Evolutionary conservation across 2,113 vertebrate species (phyloP).

Genomic region (Bucco capensis): DNA sequence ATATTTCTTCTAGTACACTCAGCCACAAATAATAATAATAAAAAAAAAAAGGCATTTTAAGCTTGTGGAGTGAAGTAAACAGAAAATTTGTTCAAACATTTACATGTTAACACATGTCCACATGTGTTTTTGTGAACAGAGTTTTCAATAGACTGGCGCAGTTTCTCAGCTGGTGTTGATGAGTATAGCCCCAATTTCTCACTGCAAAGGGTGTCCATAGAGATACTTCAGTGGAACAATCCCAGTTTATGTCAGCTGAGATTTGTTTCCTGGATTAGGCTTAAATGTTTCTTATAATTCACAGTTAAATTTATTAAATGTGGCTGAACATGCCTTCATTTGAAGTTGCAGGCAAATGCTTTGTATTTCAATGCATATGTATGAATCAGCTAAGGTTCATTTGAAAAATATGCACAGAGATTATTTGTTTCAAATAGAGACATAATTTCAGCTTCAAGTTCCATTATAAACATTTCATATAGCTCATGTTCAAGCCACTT

Average conservation of each 20-base stretch:
- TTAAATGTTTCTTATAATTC: not conserved
- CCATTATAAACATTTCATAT: not conserved
- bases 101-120: not conserved
- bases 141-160: not conserved
- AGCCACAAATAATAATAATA: not conserved
- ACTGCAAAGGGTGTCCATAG: not conserved
- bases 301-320: not conserved
- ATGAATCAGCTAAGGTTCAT: not conserved
- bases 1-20: not conserved
- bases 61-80: not conserved
- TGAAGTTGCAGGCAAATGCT: not conserved
- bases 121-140: not conserved
- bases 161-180: not conserved
- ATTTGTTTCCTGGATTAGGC: not conserved
- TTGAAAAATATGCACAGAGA: not conserved
- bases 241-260: not conserved
- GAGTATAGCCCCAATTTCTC: not conserved
- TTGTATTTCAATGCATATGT: not conserved
- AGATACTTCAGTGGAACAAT: not conserved
- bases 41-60: not conserved
- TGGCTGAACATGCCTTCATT: not conserved
- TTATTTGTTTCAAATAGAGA: not conserved
- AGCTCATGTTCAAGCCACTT: not conserved
- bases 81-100: not conserved
- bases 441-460: not conserved